Base-by-base conservation (phyloP, 2,888 invertebrate species). In the Cheilosia impressa region DNA sequence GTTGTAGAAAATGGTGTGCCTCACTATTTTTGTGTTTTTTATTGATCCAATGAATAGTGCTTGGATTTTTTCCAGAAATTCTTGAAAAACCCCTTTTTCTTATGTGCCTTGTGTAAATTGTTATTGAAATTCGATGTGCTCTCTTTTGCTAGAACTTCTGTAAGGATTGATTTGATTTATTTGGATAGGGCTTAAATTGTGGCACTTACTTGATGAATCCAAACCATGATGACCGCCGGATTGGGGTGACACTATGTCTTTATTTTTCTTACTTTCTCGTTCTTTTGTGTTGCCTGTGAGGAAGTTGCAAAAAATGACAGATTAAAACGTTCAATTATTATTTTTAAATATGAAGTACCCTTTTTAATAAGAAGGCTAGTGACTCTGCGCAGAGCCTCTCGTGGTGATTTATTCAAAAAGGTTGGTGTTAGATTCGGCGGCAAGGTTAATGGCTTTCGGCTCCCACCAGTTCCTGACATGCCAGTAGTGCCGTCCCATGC, bases 371-470 rank as follows among this genome's bases (percentile, higher is more conserved):
- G 95, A 92, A 97, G 95, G 94, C 97, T 97, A 92, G 97, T 97
- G 90, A 97, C 97, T 92, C 97, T 95, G 90, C 97, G 94, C 88
- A 97, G 94, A 82, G 97, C 97, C 92, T 97, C 97, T 90, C 97
- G 94, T 60, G 97, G 96, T 88, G 97, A 97, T 93, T 96, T 96
- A 92, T 97, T 96, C 94, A 97, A 96, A 94, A 97, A 97, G 93
- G 97, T 97, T 89, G 97, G 97, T 88, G 97, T 96, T 90, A 97
- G 93, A 93, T 97, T 97, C 80, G 97, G 97, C 71, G 97, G 97
- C 90, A 97, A 93, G n/a, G 97, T 97, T 88, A 96, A 93, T 5
- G 97, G 97, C 91, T 97, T 97, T 90, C 96, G 94, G 19, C 90
- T 93, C 88, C 93, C 94, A 87, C 93, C 94, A 90, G 90, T 95